Evolutionary conservation across 1,140 invertebrate species (phyloP).

Genomic region (Chironomus tepperi): DNA sequence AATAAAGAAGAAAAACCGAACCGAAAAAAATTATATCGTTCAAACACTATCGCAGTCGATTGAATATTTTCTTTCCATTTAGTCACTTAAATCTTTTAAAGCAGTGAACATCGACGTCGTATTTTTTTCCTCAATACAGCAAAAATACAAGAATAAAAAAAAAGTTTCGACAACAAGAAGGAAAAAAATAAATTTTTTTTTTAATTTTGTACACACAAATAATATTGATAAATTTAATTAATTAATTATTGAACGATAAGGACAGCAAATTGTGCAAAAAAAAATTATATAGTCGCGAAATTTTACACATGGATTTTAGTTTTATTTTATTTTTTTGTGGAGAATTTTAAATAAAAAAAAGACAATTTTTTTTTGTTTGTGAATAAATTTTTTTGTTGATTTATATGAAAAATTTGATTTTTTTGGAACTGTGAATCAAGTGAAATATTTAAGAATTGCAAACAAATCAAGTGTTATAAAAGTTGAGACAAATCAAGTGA

Average conservation of each 20-base stretch:
- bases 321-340: no score
- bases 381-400: no score
- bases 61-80: constrained; percentile 23
- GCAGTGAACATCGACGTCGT: constrained; percentile 13
- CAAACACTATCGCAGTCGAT: constrained; percentile 23
- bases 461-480: no score
- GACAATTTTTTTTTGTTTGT: no score
- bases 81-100: constrained; percentile 23
- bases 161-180: neutral
- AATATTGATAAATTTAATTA: neutral
- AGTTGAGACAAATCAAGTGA: no score
- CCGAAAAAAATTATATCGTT: constrained; percentile 23
- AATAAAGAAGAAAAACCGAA: constrained; percentile 6
- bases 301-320: no score
- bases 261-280: no score
- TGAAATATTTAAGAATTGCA: no score
- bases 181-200: neutral
- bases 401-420: no score
- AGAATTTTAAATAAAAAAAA: no score
- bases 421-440: no score
- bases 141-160: neutral
- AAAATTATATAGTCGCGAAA: no score
- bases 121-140: neutral
- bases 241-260: neutral
- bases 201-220: neutral